Conservation (phyloP, 2,888 invertebrate species). For the Drosophila ezoana region DNA sequence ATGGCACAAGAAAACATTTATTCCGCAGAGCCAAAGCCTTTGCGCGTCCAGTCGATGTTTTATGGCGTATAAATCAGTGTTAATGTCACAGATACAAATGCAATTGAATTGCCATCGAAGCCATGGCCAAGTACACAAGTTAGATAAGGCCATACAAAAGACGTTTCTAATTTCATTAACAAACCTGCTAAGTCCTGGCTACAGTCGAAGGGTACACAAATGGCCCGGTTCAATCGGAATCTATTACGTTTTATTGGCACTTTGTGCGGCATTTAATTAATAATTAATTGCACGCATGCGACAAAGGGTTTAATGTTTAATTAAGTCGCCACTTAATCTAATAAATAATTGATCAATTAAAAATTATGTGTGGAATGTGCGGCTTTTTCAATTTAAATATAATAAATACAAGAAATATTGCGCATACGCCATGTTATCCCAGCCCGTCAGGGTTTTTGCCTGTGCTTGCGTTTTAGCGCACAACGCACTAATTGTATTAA, state of each 20-base stretch:
- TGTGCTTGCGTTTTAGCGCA: neutral
- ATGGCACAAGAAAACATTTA: slow-evolving; percentile 4
- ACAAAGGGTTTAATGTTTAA: slow-evolving; percentile 43
- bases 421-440: slow-evolving; percentile 24
- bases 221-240: neutral
- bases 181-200: slow-evolving; percentile 1
- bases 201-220: neutral
- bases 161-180: slow-evolving; percentile 4
- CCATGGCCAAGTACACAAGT: slow-evolving; percentile 28
- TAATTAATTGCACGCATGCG: slow-evolving; percentile 1
- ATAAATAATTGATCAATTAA: slow-evolving; percentile 33
- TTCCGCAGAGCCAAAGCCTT: slow-evolving; percentile 9
- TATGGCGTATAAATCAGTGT: slow-evolving; percentile 73
- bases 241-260: neutral
- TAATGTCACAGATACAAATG: slow-evolving; percentile 53
- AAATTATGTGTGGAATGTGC: slow-evolving; percentile 12
- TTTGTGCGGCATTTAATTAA: slow-evolving; percentile 12
- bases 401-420: slow-evolving; percentile 16
- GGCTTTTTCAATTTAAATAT: slow-evolving; percentile 3
- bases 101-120: slow-evolving; percentile 59
- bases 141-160: neutral
- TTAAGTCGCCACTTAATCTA: slow-evolving; percentile 32
- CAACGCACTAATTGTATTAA: slow-evolving; percentile 54
- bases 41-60: slow-evolving; percentile 57
- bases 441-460: slow-evolving; percentile 9